Base-by-base conservation (phyloP, 1,140 invertebrate genomes). In the Andrena cerasifolii region DNA sequence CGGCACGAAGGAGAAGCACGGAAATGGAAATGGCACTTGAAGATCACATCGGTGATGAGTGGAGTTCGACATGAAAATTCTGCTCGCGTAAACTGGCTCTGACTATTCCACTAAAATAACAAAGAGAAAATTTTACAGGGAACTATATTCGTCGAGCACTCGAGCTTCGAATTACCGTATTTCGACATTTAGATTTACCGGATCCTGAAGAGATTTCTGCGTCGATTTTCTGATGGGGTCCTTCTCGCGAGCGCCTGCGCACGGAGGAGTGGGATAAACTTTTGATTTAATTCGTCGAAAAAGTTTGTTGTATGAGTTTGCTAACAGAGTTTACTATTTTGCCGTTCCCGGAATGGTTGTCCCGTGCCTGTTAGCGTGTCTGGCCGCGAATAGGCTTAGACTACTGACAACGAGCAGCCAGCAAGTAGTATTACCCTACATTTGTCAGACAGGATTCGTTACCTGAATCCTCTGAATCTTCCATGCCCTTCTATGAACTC, bases 151-250 rank as follows among this genome's bases (percentile, higher is more conserved):
- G 49, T 56, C 14, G 43, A 59, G 61, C 56, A 28, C 6, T 43
- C 28, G 58, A n/a, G 7, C n/a, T 58, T 31, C 28, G 24, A 26
- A n/a, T 18, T 45, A 21, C 54, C 8, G 68, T 61, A 49, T 49
- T 43, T 61, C 68, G 36, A 61, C 56, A 61, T 72, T 72, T 56
- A 21, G 49, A 26, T 72, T 49, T 51, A 72, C 59, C 61, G 56
- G 54, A 59, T 61, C 16, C 54, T 16, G 59, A 59, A 72, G 49
- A 61, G 21, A 49, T 59, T 21, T 56, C 68, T 49, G 43, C 49
- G 68, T 71, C 67, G 67, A 71, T 71, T 71, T 40, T 56, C 49
- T 21, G 67, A 71, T 47, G 56, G n/a, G n/a, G n/a, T n/a, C n/a
- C n/a, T n/a, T n/a, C n/a, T n/a, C n/a, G n/a, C n/a, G n/a, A n/a